phyloP scores from a whole-genome alignment of 1,140 invertebrate species.

The Gryllus bimaculatus region DNA sequence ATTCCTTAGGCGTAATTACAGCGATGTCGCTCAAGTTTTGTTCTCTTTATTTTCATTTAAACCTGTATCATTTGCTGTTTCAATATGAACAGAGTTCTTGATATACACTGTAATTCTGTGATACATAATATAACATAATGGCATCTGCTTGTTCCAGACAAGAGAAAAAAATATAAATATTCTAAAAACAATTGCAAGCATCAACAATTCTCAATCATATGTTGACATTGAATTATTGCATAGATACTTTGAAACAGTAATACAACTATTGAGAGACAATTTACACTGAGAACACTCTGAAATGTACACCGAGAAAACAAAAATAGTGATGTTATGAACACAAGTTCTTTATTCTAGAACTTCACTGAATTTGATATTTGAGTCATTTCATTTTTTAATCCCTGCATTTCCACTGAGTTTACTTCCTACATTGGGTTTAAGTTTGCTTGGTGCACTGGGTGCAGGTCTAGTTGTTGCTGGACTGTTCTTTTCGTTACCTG shows the following conservation, averaged over 20 bases:
- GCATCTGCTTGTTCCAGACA: too few species aligned
- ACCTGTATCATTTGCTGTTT: too few species aligned
- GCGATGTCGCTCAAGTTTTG: too few species aligned
- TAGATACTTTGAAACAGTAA: neutral
- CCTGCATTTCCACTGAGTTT: neutral
- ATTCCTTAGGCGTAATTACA: too few species aligned
- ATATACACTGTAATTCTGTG: neutral
- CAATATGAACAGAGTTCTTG: neutral
- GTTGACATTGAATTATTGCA: neutral
- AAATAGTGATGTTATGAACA: neutral
- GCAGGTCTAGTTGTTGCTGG: neutral
- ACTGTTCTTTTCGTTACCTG: constrained; percentile 10
- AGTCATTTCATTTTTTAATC: neutral
- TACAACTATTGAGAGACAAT: neutral
- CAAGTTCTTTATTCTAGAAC: neutral
- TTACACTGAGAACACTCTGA: neutral
- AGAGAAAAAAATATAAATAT: neutral
- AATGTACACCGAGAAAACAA: neutral
- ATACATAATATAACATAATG: neutral
- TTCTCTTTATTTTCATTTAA: too few species aligned
- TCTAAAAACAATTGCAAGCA: neutral
- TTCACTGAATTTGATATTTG: neutral
- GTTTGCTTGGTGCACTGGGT: constrained; percentile 9
- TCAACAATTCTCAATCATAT: neutral
- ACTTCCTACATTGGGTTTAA: neutral